Conservation (phyloP, 1,140 invertebrate genomes). For the Neoseiulus cucumeris region DNA sequence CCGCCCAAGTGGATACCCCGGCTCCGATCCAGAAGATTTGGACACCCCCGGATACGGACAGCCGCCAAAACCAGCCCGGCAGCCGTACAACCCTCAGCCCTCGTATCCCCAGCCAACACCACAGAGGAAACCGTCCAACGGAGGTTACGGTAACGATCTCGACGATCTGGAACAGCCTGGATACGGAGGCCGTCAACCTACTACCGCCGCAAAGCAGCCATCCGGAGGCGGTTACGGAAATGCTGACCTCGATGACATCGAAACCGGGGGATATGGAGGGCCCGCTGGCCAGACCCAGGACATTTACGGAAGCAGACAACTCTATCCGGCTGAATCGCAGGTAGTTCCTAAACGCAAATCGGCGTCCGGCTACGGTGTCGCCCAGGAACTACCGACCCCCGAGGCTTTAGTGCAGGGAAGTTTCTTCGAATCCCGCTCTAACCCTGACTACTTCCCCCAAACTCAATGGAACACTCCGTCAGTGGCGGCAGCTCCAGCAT, state of each 20-base stretch:
- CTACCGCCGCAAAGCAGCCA: neutral
- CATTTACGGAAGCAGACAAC: neutral
- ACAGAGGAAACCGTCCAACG: neutral
- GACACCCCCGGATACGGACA: neutral
- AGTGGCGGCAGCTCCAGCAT: neutral
- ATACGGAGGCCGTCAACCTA: neutral
- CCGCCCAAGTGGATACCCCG: neutral
- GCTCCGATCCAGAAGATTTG: neutral
- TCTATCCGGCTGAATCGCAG: neutral
- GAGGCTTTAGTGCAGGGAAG: neutral
- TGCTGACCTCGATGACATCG: neutral
- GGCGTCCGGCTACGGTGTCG: neutral
- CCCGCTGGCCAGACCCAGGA: neutral
- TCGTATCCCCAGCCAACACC: neutral
- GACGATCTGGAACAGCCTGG: neutral
- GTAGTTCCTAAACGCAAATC: neutral
- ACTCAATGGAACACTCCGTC: neutral
- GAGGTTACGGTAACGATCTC: constrained; percentile 6
- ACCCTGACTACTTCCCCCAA: constrained; percentile 1
- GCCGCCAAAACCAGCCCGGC: neutral
- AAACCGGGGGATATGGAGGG: neutral
- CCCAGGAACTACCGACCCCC: neutral
- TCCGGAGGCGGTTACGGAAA: neutral
- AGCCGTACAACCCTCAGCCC: neutral
- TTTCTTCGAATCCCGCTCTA: neutral